These are phyloP conservation scores for Leucophenga montana DNA, from an alignment of 2,888 invertebrate genomes.

Conservation along the genomic window DNA sequence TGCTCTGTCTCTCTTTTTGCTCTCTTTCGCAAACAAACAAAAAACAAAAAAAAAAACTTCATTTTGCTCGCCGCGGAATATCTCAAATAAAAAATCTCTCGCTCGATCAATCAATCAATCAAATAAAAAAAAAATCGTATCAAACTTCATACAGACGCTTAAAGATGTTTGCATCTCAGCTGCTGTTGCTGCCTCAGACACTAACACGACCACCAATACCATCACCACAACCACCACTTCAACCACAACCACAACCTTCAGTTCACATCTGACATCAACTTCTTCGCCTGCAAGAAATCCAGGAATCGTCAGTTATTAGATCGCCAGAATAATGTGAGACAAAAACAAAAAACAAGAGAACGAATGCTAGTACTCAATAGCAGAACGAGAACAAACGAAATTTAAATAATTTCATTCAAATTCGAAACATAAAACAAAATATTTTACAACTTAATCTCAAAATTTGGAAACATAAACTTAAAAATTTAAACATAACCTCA, in stretches of 20 bases:
- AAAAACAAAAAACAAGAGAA: too few relatives aligned
- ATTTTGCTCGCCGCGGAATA: slow-evolving; percentile 7
- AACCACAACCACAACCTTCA: slow-evolving; percentile 34
- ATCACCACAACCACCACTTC: slow-evolving; percentile 32
- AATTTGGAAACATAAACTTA: not conserved
- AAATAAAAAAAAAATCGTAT: slow-evolving; percentile 34
- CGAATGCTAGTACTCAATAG: too few relatives aligned
- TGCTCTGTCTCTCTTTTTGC: slow-evolving; percentile 62
- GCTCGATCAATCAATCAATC: too few relatives aligned
- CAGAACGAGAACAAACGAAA: too few relatives aligned
- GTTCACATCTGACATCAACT: slow-evolving; percentile 24
- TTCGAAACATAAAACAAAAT: not conserved
- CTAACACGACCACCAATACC: slow-evolving; percentile 53
- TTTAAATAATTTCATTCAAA: not conserved
- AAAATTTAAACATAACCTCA: slow-evolving; percentile 35
- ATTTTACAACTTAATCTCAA: not conserved
- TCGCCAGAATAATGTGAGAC: too few relatives aligned
- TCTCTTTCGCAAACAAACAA: slow-evolving; percentile 26
- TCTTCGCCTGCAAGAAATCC: slow-evolving; percentile 38
- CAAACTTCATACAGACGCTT: slow-evolving; percentile 69
- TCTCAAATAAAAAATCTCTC: slow-evolving; percentile 41
- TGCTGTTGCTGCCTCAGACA: slow-evolving; percentile 58
- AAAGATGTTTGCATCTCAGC: slow-evolving; percentile 71
- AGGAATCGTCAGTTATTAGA: slow-evolving; percentile 57
- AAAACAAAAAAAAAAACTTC: slow-evolving; percentile 46